Conservation (phyloP, 2,113 vertebrate species). For the Scolopax mira region DNA sequence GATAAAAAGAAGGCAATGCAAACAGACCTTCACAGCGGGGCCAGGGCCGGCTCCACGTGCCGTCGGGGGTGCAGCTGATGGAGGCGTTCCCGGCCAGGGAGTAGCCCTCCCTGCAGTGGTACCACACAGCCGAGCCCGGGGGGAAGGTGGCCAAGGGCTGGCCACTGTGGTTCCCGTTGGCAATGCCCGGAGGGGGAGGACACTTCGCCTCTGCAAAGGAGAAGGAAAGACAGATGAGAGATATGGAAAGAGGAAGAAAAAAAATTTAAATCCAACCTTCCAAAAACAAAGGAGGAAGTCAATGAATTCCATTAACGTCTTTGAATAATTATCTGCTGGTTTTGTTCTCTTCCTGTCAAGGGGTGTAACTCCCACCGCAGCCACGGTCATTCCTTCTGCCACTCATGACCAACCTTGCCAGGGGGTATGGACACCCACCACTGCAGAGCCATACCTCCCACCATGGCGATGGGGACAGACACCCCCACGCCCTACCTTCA, state of each 20-base stretch:
- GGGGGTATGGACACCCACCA: accelerated
- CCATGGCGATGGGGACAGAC: background rate
- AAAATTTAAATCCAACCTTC: background rate
- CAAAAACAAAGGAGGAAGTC: background rate
- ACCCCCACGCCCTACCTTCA: background rate
- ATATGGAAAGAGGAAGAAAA: background rate
- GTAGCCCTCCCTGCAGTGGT: background rate
- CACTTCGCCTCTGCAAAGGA: background rate
- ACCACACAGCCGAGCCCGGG: background rate
- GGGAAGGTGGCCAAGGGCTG: background rate
- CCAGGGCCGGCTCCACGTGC: constrained; percentile 55
- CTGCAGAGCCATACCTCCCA: background rate
- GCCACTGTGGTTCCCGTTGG: background rate
- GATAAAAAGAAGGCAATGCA: background rate
- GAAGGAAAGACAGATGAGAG: background rate
- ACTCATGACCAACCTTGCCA: accelerated
- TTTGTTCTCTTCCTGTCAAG: accelerated
- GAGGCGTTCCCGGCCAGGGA: background rate
- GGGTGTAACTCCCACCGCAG: accelerated
- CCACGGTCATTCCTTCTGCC: background rate
- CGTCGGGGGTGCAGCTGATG: background rate
- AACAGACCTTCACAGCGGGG: constrained; percentile 58
- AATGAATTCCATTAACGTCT: no score
- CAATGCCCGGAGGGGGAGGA: background rate
- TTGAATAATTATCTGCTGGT: no score